A percentile compares a stretch with the other conserved stretches of the same genome.
Conservation (phyloP, 2,113 vertebrate species). For the Trematocara zebra region DNA sequence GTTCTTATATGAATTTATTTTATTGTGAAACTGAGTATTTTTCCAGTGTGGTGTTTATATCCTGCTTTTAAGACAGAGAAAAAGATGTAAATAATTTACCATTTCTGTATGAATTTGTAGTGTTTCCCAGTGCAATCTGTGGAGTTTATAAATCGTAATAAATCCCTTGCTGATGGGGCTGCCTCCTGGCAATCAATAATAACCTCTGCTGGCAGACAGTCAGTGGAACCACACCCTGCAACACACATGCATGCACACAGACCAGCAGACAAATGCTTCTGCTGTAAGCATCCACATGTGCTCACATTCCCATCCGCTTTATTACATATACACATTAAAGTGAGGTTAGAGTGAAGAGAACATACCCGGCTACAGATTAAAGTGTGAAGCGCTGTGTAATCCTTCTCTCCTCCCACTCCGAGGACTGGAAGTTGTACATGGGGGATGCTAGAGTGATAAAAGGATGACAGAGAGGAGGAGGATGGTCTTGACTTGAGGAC, state of each 20-base stretch:
- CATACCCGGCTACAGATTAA: constrained; percentile 18
- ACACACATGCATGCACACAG: background rate
- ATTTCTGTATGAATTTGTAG: background rate
- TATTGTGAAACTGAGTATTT: background rate
- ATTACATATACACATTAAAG: background rate
- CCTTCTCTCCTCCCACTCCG: background rate
- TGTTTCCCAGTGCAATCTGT: constrained; percentile 3
- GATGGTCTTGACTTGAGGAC: constrained; percentile 14
- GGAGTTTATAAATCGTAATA: constrained; percentile 33
- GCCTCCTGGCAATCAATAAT: constrained; percentile 46
- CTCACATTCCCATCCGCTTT: background rate
- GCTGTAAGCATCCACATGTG: background rate
- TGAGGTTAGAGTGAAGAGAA: background rate
- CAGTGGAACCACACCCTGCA: constrained; percentile 27
- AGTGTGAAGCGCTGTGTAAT: constrained; percentile 18
- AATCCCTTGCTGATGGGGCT: constrained; percentile 11
- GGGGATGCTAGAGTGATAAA: background rate
- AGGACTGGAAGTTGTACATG: background rate
- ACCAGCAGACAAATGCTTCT: background rate
- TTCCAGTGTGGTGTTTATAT: background rate
- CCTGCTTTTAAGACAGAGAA: background rate
- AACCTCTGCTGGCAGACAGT: constrained; percentile 14
- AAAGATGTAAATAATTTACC: background rate
- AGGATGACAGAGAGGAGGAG: constrained; percentile 1
- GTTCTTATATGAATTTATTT: background rate